A percentile compares a stretch with the other conserved stretches of the same genome.
These are phyloP conservation scores for Lethrus apterus DNA, from an alignment of 1,140 invertebrate species.

Conservation along the genomic window DNA sequence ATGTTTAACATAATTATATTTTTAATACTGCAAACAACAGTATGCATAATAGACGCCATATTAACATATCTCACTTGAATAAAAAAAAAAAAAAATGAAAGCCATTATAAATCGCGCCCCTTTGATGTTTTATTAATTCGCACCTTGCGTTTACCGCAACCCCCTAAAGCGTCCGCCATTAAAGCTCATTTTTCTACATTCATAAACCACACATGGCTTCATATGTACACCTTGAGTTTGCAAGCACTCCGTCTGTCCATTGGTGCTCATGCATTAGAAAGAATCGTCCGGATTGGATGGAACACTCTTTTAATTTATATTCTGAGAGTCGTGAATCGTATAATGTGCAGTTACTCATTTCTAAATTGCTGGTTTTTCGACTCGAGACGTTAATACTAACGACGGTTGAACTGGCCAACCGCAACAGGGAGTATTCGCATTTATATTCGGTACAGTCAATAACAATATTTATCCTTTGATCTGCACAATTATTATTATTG, in stretches of 20 bases:
- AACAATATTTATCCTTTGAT: slow-evolving; percentile 1
- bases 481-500: slow-evolving; percentile 1
- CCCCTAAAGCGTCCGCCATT: slow-evolving; percentile 3
- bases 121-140: slow-evolving; percentile 10
- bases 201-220: slow-evolving; percentile 3
- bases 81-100: slow-evolving; percentile 10
- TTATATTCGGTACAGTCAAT: slow-evolving; percentile 9
- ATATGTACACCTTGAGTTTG: slow-evolving; percentile 21
- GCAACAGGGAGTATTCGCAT: slow-evolving; percentile 6
- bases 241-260: slow-evolving; percentile 23
- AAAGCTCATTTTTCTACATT: not conserved
- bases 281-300: slow-evolving; percentile 29
- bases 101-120: slow-evolving; percentile 12
- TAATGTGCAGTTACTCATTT: slow-evolving; percentile 33
- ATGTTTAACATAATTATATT: no score
- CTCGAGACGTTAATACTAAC: slow-evolving; percentile 5
- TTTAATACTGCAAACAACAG: no score
- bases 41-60: no score
- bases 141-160: slow-evolving; percentile 3
- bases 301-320: slow-evolving; percentile 36
- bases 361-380: slow-evolving; percentile 32
- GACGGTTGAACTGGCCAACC: slow-evolving; percentile 6
- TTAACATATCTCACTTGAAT: no score
- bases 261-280: slow-evolving; percentile 25
- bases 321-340: slow-evolving; percentile 27